Base-by-base conservation (phyloP, 1,140 invertebrate genomes). In the Leptopilina boulardi region DNA sequence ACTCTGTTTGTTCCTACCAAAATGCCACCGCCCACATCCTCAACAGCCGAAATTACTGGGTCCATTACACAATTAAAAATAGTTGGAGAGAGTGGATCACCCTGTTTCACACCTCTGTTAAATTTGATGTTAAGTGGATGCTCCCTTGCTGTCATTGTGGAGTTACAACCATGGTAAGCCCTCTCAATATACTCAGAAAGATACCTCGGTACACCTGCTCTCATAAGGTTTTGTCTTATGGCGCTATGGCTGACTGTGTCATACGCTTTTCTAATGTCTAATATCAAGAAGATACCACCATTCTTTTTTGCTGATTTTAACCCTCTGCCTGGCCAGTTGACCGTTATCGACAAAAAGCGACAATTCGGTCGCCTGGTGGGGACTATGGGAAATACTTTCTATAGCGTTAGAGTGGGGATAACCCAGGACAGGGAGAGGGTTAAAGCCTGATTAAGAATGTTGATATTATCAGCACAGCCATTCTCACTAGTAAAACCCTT, bases 31-130 rank as follows among this genome's bases (percentile, higher is more conserved):
- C 42, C 42, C 10, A 44, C 9, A 11, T 44, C 42, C 42, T 54
- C 51, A 18, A 54, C 51, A 18, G n/a, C 51, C 51, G 15, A 6
- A 18, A 54, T 54, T 15, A 54, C 19, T 8, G 51, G 51, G 15
- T 54, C 51, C 51, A 54, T 54, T n/a, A 54, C 15, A 9, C 51
- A 18, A 9, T 84, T 84, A 42, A 84, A 84, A 0, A 84, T 73
- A 0, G 86, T 51, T 2, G 88, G 87, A 3, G 82, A 84, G 0
- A 89, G 72, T 4, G 88, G 86, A 75, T 91, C 89, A 6, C 90
- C 90, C 77, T 91, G 90, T 73, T 87, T 85, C 0, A 91, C 89
- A 2, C 89, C 90, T 34, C 84, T 74, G 2, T 70, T 74, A 8
- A 18, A 54, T 3, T 54, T 8, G 15, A 54, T 54, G 1, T 1